Base-by-base conservation (phyloP, 2,888 invertebrate species). In the Synergus japonicus region DNA sequence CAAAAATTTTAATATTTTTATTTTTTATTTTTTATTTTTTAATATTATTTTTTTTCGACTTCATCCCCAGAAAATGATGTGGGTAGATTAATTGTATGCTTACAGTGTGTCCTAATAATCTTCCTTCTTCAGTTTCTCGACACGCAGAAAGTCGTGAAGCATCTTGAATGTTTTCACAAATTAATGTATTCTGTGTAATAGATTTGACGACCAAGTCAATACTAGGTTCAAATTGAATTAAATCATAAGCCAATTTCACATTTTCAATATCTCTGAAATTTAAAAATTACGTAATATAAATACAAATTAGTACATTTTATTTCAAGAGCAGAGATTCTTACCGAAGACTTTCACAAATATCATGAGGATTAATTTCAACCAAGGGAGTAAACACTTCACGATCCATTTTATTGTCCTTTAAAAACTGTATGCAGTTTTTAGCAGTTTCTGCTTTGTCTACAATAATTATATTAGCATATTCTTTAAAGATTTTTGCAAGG, bases 381-480 rank as follows among this genome's bases (percentile, higher is more conserved):
- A 73, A 54, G 10, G 73, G 54, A 37, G 54, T 54, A n/a, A 73
- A 73, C 8, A 15, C 37, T 73, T 73, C 73, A 4, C 10, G n/a
- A 4, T 10, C 15, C 12, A 46, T 2, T 8, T 54, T 73, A 10
- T 54, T 15, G 37, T 98, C 97, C 92, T 98, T 99, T 82, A 99
- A 94, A 91, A 96, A 96, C 89, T 97, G 96, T 89, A 98, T 98
- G 90, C 98, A 98, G 87, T 96, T 95, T 9, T 97, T 94, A 5
- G 98, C 99, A 0, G 98, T 98, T 91, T 97, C 96, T 92, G 97
- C 97, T 0, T 97, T 97, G 93, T 99, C 98, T 44, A 99, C 98
- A 18, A 99, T 97, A 88, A 99, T 99, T 78, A 98, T 98, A 90
- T 98, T 98, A 97, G 98, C 98, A 93, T 98, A 97, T 93, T 98